Evolutionary conservation across 2,888 invertebrate genomes (phyloP).

Genomic region (Neoitamus cyanurus): DNA sequence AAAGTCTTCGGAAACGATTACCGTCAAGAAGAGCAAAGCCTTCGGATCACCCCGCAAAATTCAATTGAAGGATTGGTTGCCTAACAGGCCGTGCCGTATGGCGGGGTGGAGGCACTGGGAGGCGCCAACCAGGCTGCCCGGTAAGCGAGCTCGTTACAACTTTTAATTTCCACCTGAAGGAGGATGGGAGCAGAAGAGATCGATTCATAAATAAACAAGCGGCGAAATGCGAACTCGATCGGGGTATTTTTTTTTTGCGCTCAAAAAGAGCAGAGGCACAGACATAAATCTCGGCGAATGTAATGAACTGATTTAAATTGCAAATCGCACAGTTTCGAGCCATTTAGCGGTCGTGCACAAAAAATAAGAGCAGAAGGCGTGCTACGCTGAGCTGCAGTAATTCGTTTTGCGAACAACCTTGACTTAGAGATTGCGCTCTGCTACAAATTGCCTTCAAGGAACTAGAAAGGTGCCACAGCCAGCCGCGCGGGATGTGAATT

Average conservation of each 20-base stretch:
- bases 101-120: not conserved
- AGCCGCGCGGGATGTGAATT: not conserved
- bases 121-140: not conserved
- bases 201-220: not conserved
- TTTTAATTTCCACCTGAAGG: not conserved
- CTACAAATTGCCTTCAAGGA: not conserved
- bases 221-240: not conserved
- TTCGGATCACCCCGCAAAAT: not conserved
- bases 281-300: conserved; percentile 2
- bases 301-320: conserved; percentile 28
- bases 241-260: not conserved
- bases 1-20: not conserved
- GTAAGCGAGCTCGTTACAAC: not conserved
- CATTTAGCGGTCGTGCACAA: conserved; percentile 16
- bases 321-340: not conserved
- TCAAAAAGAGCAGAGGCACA: not conserved
- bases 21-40: not conserved
- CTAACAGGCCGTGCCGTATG: not conserved
- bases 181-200: not conserved
- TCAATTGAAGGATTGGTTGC: not conserved
- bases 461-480: not conserved
- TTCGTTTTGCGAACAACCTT: conserved; percentile 25
- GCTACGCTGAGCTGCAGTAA: not conserved
- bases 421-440: conserved; percentile 33
- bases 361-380: conserved; percentile 41